Conservation (phyloP, 2,888 invertebrate genomes). For the Pedicia rivosa region DNA sequence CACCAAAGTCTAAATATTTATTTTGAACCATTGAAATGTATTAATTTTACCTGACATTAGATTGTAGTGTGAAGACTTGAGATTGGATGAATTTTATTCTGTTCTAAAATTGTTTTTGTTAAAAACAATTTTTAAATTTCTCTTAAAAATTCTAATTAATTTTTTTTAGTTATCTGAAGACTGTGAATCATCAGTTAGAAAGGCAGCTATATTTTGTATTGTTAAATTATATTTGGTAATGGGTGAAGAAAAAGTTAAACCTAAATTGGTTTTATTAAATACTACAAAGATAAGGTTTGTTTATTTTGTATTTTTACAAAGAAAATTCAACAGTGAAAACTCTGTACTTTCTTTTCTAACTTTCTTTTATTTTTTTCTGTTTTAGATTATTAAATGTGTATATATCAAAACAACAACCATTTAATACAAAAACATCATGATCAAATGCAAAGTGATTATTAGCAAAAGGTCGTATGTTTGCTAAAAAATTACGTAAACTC, state of each 20-base stretch:
- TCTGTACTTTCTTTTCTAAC: too few species aligned
- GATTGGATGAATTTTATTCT: too few species aligned
- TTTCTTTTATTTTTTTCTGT: constrained; percentile 5
- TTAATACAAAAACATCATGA: constrained; percentile 17
- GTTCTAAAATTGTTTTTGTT: too few species aligned
- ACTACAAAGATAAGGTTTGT: constrained; percentile 63
- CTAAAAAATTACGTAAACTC: constrained; percentile 17
- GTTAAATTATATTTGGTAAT: constrained; percentile 82
- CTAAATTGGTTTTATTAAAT: constrained; percentile 63
- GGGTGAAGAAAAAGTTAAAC: constrained; percentile 70
- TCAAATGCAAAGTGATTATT: constrained; percentile 20
- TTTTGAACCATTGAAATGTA: too few species aligned
- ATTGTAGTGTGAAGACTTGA: too few species aligned
- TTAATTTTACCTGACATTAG: too few species aligned
- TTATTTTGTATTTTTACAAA: not conserved
- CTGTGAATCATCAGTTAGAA: constrained; percentile 79
- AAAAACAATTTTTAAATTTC: too few species aligned
- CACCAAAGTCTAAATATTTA: too few species aligned
- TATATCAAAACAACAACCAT: constrained; percentile 17
- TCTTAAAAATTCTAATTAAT: too few species aligned
- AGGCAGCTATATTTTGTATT: constrained; percentile 95
- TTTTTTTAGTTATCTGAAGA: constrained; percentile 71
- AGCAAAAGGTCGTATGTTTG: constrained; percentile 17
- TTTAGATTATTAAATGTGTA: constrained; percentile 18
- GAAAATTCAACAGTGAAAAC: not conserved